Conservation (phyloP, 2,888 invertebrate species). For the Horisme vitalbata region DNA sequence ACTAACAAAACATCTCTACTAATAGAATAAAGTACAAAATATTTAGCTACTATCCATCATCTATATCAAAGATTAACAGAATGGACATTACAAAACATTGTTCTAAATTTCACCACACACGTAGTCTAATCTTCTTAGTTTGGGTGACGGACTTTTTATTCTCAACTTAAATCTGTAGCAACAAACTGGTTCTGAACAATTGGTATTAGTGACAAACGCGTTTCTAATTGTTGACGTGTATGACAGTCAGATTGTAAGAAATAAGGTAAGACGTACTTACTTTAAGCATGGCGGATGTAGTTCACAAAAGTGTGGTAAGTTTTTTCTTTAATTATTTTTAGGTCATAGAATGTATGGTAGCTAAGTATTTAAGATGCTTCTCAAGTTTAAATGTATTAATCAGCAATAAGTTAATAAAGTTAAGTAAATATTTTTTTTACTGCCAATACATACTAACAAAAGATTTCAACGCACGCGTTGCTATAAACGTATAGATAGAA, state of each 20-base stretch:
- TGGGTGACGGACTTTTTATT: conserved; percentile 17
- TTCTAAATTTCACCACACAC: conserved; percentile 41
- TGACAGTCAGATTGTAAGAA: conserved; percentile 34
- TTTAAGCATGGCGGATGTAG: conserved; percentile 10
- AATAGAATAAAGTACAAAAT: too few species aligned
- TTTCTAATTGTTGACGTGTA: conserved; percentile 34
- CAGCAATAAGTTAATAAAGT: too few species aligned
- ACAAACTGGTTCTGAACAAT: conserved; percentile 33
- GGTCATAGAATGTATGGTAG: too few species aligned
- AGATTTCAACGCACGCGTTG: conserved; percentile 9
- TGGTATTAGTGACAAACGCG: conserved; percentile 33
- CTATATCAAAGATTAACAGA: conserved; percentile 29
- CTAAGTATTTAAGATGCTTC: not conserved
- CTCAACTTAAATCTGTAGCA: conserved; percentile 15
- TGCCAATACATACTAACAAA: not conserved
- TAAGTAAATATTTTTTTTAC: not conserved
- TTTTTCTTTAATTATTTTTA: too few species aligned
- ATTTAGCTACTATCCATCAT: conserved; percentile 19
- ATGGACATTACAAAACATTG: conserved; percentile 16
- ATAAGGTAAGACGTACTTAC: too few species aligned
- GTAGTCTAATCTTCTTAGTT: conserved; percentile 38
- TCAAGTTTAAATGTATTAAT: too few species aligned
- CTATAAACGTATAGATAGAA: too few species aligned
- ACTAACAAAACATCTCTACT: too few species aligned
- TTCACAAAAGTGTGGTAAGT: too few species aligned